Base-by-base conservation (phyloP, 2,797 vertebrate species). In the Rhinatrema bivittatum region DNA sequence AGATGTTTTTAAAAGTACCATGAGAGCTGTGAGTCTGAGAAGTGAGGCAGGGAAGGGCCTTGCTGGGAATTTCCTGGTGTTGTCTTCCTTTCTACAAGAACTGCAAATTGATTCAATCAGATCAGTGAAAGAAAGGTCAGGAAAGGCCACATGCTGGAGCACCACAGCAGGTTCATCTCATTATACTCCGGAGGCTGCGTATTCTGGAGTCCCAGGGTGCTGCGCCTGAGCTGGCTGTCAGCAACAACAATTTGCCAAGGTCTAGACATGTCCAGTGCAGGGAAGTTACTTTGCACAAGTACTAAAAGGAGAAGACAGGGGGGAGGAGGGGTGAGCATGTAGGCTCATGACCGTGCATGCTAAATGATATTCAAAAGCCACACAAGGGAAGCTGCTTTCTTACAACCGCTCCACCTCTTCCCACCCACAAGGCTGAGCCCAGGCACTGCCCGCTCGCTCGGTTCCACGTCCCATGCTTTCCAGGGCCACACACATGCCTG, bases 101-200 rank as follows among this genome's bases (percentile, higher is more conserved):
- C 44, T 63, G 48, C 44, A 54, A 42, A 49, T 29, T 56, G 55
- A 65, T 68, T 62, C 45, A 60, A 65, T 67, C 56, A 61, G 36
- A 48, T 36, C 34, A 57, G 32, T 56, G 44, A 60, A n/a, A n/a
- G n/a, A n/a, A 46, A 56, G 32, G 31, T 49, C 42, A 49, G 35
- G 60, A 60, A 62, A 36, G 52, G 30, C 51, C 40, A 60, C 26
- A 30, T 53, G 68, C 65, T 41, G 20, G 43, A 18, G 36, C 36
- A 42, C 26, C 50, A 31, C 36, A 53, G 9, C 12, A 10, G 19
- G 36, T 53, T 45, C 42, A 43, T 56, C 29, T 38, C 10, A 17
- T 65, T 32, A 16, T 18, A 7, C 27, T 53, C n/a, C 32, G 25
- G 26, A 49, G 23, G 39, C 20, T n/a, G 7, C 37, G 9, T 49